Conservation (phyloP, 37 sponge, comb jelly and placozoan genomes). For the Tethya wilhelma region DNA sequence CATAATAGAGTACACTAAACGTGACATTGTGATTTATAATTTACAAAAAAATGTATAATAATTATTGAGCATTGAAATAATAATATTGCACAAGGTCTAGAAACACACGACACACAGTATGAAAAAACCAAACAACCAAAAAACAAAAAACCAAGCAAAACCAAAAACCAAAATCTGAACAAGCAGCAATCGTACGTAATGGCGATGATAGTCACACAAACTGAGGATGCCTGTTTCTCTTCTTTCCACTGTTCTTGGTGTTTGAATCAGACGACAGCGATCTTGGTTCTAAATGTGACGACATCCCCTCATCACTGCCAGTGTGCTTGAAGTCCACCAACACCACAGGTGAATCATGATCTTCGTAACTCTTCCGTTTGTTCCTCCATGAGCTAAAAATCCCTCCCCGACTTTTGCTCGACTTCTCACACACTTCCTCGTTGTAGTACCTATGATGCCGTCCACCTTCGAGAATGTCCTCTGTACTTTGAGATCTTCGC, state of each 20-base stretch:
- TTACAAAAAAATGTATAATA: too few relatives aligned
- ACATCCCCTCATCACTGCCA: not conserved
- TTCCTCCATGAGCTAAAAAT: too few relatives aligned
- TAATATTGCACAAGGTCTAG: too few relatives aligned
- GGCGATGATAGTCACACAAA: not conserved
- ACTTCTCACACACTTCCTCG: not conserved
- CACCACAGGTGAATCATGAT: too few relatives aligned
- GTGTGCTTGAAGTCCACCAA: not conserved
- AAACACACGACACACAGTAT: not conserved
- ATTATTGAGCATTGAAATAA: too few relatives aligned
- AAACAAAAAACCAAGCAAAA: not conserved
- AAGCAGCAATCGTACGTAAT: not conserved
- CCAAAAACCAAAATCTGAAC: not conserved
- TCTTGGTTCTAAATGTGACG: not conserved
- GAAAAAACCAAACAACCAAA: not conserved
- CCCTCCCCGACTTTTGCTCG: not conserved
- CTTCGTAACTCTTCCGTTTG: too few relatives aligned
- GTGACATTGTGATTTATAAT: too few relatives aligned
- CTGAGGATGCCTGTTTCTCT: not conserved
- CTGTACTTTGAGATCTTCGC: conserved; percentile 15
- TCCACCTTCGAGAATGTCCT: not conserved
- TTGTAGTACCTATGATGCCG: not conserved
- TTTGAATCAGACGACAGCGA: not conserved
- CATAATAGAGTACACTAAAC: too few relatives aligned
- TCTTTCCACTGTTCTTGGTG: not conserved